These are phyloP conservation scores for Cephus pygmeus DNA, from an alignment of 2,888 invertebrate species.

Conservation along the genomic window DNA sequence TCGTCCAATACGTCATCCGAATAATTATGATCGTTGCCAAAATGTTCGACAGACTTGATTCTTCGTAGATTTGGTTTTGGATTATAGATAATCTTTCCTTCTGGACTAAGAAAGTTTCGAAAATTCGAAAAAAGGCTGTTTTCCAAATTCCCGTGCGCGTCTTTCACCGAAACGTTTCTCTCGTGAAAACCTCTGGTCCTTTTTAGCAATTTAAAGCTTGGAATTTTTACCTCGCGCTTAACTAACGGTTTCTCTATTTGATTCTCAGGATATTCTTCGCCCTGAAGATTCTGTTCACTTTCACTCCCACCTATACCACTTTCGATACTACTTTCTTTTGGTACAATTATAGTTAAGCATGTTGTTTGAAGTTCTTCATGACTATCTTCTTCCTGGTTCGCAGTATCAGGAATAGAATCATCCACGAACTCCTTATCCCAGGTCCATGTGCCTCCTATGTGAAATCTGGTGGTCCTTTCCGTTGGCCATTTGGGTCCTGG, in stretches of 20 bases:
- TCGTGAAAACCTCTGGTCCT: not conserved
- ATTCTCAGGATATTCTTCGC: not conserved
- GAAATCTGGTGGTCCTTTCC: conserved; percentile 36
- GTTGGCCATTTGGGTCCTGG: conserved; percentile 47
- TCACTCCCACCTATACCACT: not conserved
- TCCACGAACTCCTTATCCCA: conserved; percentile 38
- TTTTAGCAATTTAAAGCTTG: conserved; percentile 5
- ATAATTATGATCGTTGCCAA: not conserved
- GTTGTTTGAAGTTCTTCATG: conserved; percentile 18
- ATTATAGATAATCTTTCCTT: conserved; percentile 1
- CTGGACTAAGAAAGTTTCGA: not conserved
- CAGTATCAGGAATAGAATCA: conserved; percentile 12
- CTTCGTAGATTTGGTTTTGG: conserved; percentile 21
- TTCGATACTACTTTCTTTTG: conserved; percentile 11
- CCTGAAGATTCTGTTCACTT: not conserved
- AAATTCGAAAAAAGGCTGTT: not conserved
- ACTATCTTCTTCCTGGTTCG: conserved; percentile 15
- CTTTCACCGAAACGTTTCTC: not conserved
- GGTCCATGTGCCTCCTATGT: conserved; percentile 42
- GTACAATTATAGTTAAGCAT: conserved; percentile 29
- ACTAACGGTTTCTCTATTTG: conserved; percentile 21
- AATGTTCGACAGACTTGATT: conserved; percentile 23
- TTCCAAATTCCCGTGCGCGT: not conserved
- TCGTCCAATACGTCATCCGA: not conserved
- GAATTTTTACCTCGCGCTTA: not conserved